Conservation (phyloP, 2,888 invertebrate genomes). For the Halictus quadricinctus region DNA sequence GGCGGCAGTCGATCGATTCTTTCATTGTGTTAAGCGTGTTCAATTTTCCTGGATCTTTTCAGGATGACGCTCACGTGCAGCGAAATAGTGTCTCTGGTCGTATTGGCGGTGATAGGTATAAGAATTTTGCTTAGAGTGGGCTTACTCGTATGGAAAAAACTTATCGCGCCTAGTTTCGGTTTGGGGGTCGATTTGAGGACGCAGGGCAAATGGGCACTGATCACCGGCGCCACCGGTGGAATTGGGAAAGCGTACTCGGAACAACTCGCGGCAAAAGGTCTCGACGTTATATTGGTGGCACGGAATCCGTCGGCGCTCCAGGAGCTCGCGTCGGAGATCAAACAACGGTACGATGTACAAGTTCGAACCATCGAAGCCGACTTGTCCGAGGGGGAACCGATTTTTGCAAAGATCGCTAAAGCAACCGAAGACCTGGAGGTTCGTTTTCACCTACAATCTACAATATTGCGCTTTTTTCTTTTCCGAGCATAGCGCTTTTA, state of each 20-base stretch:
- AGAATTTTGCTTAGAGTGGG: conserved; percentile 72
- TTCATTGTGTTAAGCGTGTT: background rate
- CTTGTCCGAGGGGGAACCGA: conserved; percentile 88
- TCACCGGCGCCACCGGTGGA: conserved; percentile 95
- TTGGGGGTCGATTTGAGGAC: conserved; percentile 75
- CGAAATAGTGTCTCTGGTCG: conserved; percentile 78
- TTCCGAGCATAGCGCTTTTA: background rate
- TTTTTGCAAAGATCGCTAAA: conserved; percentile 89
- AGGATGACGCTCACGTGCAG: conserved; percentile 79
- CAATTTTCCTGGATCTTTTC: conserved; percentile 14
- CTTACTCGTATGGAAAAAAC: conserved; percentile 76
- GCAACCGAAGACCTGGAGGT: conserved; percentile 85
- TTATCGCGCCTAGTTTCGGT: conserved; percentile 77
- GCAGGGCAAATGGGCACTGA: conserved; percentile 84
- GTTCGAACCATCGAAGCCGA: conserved; percentile 92
- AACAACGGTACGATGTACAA: conserved; percentile 88
- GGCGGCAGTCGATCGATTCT: background rate
- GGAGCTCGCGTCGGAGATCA: conserved; percentile 88
- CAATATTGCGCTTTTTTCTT: background rate
- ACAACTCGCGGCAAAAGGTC: conserved; percentile 89
- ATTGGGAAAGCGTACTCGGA: conserved; percentile 94
- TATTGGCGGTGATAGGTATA: conserved; percentile 75
- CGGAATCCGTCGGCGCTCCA: conserved; percentile 89
- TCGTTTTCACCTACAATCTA: background rate
- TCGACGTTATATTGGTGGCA: conserved; percentile 92